These are phyloP conservation scores for Proteles cristata DNA, from an alignment of 2,113 vertebrate species.

Conservation along the genomic window DNA sequence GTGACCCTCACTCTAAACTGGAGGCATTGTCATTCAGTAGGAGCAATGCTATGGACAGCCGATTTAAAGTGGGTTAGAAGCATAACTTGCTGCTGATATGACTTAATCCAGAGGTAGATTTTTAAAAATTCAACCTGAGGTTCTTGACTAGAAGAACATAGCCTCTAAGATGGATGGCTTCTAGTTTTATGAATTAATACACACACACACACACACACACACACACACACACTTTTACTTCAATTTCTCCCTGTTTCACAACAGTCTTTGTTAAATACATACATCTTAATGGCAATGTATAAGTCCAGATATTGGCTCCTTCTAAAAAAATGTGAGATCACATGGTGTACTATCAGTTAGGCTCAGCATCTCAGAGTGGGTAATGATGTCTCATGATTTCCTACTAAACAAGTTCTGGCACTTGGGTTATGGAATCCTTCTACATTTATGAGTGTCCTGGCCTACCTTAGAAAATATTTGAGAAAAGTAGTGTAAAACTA, in stretches of 20 bases:
- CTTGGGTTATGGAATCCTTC: neutral
- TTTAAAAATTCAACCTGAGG: no score
- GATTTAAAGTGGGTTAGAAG: neutral
- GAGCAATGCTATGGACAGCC: neutral
- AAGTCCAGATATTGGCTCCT: neutral
- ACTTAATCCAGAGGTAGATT: neutral
- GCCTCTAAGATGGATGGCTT: no score
- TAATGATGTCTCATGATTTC: neutral
- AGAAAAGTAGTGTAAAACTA: constrained; percentile 10
- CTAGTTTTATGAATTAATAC: no score
- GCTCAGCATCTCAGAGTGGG: neutral
- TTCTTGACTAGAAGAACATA: no score
- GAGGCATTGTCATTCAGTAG: neutral
- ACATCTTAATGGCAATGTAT: neutral
- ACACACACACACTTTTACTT: neutral
- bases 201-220: neutral
- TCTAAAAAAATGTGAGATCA: neutral
- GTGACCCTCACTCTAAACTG: neutral
- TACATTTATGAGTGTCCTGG: neutral
- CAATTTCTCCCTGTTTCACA: neutral
- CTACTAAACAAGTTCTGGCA: neutral
- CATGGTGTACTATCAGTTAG: neutral
- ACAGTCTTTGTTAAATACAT: neutral
- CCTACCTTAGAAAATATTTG: constrained; percentile 16
- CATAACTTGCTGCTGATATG: neutral